Conservation (phyloP, 2,888 invertebrate genomes). For the Cylloceria caligata region DNA sequence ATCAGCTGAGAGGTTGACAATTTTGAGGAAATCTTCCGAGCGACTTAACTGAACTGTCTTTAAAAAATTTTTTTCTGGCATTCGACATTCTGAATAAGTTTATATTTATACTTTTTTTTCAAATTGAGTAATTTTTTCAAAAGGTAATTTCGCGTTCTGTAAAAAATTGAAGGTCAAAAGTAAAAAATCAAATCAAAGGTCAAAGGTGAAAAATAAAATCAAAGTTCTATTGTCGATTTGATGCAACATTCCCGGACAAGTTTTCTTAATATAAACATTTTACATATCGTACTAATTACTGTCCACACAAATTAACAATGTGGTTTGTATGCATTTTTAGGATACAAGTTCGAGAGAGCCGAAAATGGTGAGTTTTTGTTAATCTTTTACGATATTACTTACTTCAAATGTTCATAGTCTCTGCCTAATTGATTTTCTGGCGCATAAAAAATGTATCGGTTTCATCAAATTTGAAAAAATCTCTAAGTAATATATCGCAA, state of each 20-base stretch:
- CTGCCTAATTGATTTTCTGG: too few relatives aligned
- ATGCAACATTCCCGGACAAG: too few relatives aligned
- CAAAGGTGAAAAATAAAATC: not conserved
- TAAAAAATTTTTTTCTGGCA: too few relatives aligned
- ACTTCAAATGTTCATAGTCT: too few relatives aligned
- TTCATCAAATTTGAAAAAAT: too few relatives aligned
- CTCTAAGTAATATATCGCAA: too few relatives aligned
- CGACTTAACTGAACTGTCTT: too few relatives aligned
- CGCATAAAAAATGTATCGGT: too few relatives aligned
- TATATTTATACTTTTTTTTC: not conserved
- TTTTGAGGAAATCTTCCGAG: too few relatives aligned
- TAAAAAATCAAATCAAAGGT: not conserved
- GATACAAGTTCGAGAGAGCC: conserved; percentile 66
- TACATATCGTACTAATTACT: not conserved
- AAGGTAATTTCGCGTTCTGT: not conserved
- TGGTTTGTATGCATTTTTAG: conserved; percentile 68
- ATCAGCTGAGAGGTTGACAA: too few relatives aligned
- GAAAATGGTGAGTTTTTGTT: conserved; percentile 69
- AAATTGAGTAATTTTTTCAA: not conserved
- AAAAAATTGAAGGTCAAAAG: not conserved
- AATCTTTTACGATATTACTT: not conserved
- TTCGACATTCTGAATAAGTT: too few relatives aligned
- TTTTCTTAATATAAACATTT: not conserved
- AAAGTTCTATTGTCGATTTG: not conserved
- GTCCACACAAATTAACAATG: conserved; percentile 4